phyloP scores from a whole-genome alignment of 2,797 vertebrate species.

The Poeciliopsis infans region DNA sequence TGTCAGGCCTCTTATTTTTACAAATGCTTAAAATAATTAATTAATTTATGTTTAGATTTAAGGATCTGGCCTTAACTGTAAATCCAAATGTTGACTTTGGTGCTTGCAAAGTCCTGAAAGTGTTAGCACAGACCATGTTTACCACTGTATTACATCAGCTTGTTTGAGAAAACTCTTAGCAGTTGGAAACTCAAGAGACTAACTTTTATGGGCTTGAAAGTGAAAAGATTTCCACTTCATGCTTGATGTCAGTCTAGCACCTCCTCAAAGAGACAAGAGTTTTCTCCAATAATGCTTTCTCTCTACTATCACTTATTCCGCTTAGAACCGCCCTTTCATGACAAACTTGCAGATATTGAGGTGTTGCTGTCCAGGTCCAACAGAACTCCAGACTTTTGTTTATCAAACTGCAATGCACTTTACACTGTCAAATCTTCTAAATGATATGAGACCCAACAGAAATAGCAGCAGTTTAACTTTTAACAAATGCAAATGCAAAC shows the following conservation, averaged over 20 bases:
- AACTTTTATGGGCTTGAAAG: neutral
- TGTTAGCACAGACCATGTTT: neutral
- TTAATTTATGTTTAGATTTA: neutral
- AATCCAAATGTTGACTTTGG: neutral
- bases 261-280: neutral
- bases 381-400: neutral
- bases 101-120: neutral
- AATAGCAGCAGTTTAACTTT: neutral
- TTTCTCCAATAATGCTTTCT: neutral
- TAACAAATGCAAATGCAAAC: neutral
- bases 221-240: constrained; percentile 7
- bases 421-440: neutral
- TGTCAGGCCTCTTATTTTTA: neutral
- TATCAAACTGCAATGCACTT: neutral
- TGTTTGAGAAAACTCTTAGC: neutral
- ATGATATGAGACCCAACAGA: neutral
- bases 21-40: neutral
- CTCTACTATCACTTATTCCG: neutral
- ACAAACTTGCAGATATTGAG: neutral
- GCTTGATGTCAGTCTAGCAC: neutral
- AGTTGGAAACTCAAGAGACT: constrained; percentile 3
- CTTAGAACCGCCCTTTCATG: neutral
- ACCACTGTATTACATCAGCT: constrained; percentile 10
- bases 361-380: neutral
- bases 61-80: neutral